phyloP scores from a whole-genome alignment of 37 sponge, comb jelly and placozoan genomes.

The Halichondria panicea region DNA sequence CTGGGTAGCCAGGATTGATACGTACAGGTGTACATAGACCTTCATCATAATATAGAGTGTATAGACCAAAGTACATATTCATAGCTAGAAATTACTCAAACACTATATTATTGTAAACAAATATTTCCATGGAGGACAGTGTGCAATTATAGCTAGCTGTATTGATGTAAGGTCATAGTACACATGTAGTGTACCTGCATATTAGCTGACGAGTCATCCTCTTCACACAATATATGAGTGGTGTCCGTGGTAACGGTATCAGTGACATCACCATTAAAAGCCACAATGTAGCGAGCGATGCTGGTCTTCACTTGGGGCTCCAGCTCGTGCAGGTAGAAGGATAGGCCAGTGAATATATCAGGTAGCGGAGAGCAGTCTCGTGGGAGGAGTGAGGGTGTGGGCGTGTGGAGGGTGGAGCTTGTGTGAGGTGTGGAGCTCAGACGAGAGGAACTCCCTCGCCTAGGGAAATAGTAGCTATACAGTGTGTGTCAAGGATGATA shows the following conservation, averaged over 20 bases:
- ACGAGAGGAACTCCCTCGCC: too few relatives aligned
- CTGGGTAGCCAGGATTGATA: too few relatives aligned
- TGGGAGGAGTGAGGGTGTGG: neutral
- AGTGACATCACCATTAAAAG: constrained; percentile 52
- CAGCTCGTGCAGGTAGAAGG: constrained; percentile 23
- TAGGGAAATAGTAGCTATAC: neutral
- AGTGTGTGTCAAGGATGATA: neutral
- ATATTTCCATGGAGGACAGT: too few relatives aligned
- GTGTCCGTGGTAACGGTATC: neutral
- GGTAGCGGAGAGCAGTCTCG: constrained; percentile 21
- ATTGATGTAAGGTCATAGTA: too few relatives aligned
- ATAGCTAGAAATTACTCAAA: too few relatives aligned
- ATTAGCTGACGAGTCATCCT: neutral
- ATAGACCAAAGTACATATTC: too few relatives aligned
- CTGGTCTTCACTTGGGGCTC: neutral
- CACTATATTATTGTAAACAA: too few relatives aligned
- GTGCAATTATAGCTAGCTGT: too few relatives aligned
- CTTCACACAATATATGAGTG: constrained; percentile 50
- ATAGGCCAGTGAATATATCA: constrained; percentile 35
- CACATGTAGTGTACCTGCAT: too few relatives aligned
- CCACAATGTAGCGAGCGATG: constrained; percentile 44
- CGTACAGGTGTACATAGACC: too few relatives aligned
- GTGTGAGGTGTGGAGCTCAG: neutral
- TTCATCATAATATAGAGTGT: too few relatives aligned
- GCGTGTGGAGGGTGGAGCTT: neutral